phyloP scores from a whole-genome alignment of 2,113 vertebrate genomes.

The Poicephalus gulielmi region DNA sequence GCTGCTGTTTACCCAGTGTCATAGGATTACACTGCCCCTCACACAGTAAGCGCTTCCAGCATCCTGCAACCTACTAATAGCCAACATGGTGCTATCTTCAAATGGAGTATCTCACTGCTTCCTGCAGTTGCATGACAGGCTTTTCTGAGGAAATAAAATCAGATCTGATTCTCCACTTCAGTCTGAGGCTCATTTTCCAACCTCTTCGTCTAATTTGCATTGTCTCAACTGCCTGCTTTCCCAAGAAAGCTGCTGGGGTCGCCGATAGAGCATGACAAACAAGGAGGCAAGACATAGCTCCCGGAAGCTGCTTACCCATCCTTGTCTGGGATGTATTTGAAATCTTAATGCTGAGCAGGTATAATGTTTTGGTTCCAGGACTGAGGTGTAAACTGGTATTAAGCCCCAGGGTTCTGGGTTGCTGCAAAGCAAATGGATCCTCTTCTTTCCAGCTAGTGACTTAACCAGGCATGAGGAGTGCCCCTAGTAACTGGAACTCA shows the following conservation, averaged over 20 bases:
- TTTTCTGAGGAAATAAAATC: slow-evolving; percentile 34
- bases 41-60: background rate
- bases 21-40: background rate
- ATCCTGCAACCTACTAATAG: background rate
- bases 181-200: background rate
- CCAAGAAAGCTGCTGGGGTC: background rate
- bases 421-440: background rate
- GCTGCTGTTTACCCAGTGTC: accelerated
- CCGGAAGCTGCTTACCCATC: background rate
- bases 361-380: background rate
- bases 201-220: background rate
- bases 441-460: background rate
- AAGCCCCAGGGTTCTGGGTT: background rate
- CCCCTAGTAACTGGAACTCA: background rate
- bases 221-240: background rate
- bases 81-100: background rate
- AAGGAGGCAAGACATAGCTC: background rate
- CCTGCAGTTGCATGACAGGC: background rate
- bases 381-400: background rate
- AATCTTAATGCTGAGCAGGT: background rate
- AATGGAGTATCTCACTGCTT: slow-evolving; percentile 11
- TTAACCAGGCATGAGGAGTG: background rate
- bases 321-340: background rate
- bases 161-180: background rate
- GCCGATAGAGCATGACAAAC: background rate